Base-by-base conservation (phyloP, 2,888 invertebrate species). In the Heliconius sara region DNA sequence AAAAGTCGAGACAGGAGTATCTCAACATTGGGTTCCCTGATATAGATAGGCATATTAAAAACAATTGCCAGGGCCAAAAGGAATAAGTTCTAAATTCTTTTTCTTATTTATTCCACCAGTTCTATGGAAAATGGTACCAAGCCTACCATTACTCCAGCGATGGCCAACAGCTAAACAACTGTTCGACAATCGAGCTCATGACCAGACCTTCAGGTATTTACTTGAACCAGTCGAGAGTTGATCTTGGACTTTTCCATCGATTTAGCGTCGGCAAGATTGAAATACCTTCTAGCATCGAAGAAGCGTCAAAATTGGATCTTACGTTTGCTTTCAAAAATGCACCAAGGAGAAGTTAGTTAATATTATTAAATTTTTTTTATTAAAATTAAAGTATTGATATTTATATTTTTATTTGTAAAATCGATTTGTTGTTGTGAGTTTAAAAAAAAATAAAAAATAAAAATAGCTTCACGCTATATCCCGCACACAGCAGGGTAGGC, bases 91-190 rank as follows among this genome's bases (percentile, higher is more conserved):
- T 39, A 22, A n/a, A 43, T n/a, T n/a, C 6, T 22, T 70, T 52
- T 47, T 9, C 27, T 25, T 63, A n/a, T 43, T 43, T 79, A 22
- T 7, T 30, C 76, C 85, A 87, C 12, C 84, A 95, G 94, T 95
- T 95, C 76, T 91, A 86, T 76, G 90, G 91, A 0, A 91, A 89
- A 85, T 95, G 95, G 94, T 88, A 91, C 74, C 93, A 94, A 85
- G 85, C 88, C 0, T 91, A 91, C 82, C 90, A 91, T 77, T 93
- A 90, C 84, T 91, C 93, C 68, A 92, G 92, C 80, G 91, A 92
- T 79, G 89, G 89, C 0, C 91, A 90, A 78, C 84, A 85, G 3
- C 86, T 87, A 27, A 93, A 89, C 83, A 92, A 93, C 78, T 95
- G 95, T 80, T 92, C 93, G 0, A 86, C 88, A 0, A 76, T 93